Conservation (phyloP, 2,113 vertebrate species). For the Rafetus swinhoei region DNA sequence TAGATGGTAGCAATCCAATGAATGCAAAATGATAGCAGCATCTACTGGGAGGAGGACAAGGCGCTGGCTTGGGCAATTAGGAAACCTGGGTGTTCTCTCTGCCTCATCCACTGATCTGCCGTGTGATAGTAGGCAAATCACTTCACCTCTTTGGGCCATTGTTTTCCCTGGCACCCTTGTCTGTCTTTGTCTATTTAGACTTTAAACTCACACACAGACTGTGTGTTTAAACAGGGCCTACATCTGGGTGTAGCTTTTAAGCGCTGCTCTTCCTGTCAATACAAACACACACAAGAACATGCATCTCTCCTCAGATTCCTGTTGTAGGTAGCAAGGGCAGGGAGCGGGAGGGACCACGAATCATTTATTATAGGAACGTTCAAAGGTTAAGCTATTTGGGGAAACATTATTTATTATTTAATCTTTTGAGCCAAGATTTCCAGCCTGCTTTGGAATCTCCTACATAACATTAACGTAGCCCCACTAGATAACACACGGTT, state of each 20-base stretch:
- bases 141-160: not conserved
- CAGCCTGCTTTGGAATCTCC: slow-evolving; percentile 38
- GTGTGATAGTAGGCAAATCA: not conserved
- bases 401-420: slow-evolving; percentile 43
- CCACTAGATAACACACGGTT: slow-evolving; percentile 39
- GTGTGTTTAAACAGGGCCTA: not conserved
- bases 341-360: not conserved
- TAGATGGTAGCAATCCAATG: not conserved
- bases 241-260: not conserved
- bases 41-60: not conserved
- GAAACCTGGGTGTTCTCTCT: not conserved
- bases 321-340: not conserved
- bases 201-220: not conserved
- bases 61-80: not conserved
- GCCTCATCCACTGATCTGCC: not conserved
- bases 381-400: slow-evolving; percentile 29
- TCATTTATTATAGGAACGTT: not conserved
- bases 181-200: not conserved
- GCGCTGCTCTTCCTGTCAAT: not conserved
- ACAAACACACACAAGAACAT: not conserved
- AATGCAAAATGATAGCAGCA: not conserved
- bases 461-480: slow-evolving; percentile 3
- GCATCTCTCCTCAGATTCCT: not conserved
- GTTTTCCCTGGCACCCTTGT: not conserved
- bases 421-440: slow-evolving; percentile 42